phyloP scores from a whole-genome alignment of 2,113 vertebrate genomes.

The Tragelaphus imberbis region DNA sequence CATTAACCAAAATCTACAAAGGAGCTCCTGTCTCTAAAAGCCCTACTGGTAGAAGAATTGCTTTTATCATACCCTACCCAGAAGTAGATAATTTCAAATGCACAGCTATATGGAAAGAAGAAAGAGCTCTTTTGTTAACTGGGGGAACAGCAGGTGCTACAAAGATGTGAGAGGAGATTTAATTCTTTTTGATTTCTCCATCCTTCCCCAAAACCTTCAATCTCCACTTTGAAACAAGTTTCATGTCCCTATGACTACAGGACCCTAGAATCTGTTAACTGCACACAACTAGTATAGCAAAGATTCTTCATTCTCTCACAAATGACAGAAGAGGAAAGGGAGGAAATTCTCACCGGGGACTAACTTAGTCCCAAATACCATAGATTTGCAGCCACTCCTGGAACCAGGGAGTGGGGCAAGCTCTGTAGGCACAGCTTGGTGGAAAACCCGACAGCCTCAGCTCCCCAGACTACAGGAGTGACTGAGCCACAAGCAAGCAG shows the following conservation, averaged over 20 bases:
- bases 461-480: constrained; percentile 83
- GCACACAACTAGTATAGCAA: background rate
- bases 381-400: constrained; percentile 58
- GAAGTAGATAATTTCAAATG: background rate
- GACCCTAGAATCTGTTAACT: background rate
- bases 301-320: background rate
- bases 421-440: constrained; percentile 76
- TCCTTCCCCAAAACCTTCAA: background rate
- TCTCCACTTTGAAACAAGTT: background rate
- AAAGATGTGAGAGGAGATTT: background rate
- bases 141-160: background rate
- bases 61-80: background rate
- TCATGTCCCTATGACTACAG: background rate
- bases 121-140: background rate
- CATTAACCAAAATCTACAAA: background rate
- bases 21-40: background rate
- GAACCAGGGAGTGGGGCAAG: constrained; percentile 51
- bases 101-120: background rate
- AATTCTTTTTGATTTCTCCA: background rate
- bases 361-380: background rate
- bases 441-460: constrained; percentile 89
- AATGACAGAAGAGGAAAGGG: background rate
- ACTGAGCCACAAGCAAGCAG: constrained; percentile 82
- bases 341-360: background rate
- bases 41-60: background rate